phyloP scores from a whole-genome alignment of 2,113 vertebrate species.

The Callaeas wilsoni region DNA sequence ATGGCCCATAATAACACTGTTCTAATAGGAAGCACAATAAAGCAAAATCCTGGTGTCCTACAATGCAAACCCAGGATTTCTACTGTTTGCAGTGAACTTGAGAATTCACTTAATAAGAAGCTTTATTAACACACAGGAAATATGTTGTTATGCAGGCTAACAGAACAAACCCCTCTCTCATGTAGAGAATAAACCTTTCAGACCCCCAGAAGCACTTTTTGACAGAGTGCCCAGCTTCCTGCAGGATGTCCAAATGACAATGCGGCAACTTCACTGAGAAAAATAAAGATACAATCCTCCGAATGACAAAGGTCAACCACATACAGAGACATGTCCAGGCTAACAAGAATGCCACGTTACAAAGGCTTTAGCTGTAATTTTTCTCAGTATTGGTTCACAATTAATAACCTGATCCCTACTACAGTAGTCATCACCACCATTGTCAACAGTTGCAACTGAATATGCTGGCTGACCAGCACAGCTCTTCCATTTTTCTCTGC shows the following conservation, averaged over 20 bases:
- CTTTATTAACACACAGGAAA: background rate
- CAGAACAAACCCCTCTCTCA: background rate
- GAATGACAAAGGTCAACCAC: background rate
- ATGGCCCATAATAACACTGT: background rate
- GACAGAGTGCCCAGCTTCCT: background rate
- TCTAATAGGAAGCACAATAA: background rate
- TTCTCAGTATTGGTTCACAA: background rate
- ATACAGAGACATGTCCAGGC: background rate
- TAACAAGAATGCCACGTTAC: background rate
- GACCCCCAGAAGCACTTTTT: background rate
- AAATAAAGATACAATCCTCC: background rate
- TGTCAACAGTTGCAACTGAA: background rate
- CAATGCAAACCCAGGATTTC: background rate
- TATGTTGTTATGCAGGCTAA: background rate
- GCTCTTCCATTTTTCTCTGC: background rate
- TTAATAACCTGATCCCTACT: background rate
- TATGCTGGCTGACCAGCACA: background rate
- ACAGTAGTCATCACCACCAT: fast-evolving
- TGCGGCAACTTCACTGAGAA: background rate
- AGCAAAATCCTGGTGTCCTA: background rate
- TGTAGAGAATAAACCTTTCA: background rate
- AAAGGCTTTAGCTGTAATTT: background rate
- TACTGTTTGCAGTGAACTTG: background rate
- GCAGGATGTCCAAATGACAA: background rate
- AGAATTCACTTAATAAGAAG: background rate